Percentiles rank a stretch among this genome's conserved stretches.
phyloP scores from a whole-genome alignment of 1,140 invertebrate genomes.

The Phocides pigmalion region DNA sequence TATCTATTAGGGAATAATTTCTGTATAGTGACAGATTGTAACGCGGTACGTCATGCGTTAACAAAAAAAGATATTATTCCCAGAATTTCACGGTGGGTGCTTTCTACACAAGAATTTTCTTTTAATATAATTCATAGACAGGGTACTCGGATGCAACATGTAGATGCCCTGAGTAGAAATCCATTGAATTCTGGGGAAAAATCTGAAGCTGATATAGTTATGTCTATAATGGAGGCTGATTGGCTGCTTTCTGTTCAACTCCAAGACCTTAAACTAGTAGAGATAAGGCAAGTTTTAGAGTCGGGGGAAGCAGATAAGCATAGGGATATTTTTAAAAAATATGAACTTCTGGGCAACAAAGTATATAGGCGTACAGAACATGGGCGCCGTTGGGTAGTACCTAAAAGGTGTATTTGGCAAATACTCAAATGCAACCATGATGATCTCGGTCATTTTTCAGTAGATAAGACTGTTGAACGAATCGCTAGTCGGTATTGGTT shows the following conservation, averaged over 20 bases:
- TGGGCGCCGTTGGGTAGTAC: conserved; percentile 37
- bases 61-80: conserved; percentile 43
- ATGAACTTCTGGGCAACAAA: conserved; percentile 40
- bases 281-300: conserved; percentile 33
- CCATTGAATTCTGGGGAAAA: conserved; percentile 19
- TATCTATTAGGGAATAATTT: conserved; percentile 43
- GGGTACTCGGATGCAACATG: conserved; percentile 54
- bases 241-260: conserved; percentile 51
- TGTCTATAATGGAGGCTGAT: conserved; percentile 41
- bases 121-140: conserved; percentile 40
- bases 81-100: conserved; percentile 42
- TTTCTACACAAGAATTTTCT: conserved; percentile 41
- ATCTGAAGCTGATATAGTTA: conserved; percentile 24
- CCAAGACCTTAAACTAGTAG: conserved; percentile 37
- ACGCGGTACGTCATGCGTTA: conserved; percentile 39
- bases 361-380: conserved; percentile 26
- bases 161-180: conserved; percentile 63
- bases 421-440: conserved; percentile 36
- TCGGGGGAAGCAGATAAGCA: conserved; percentile 31
- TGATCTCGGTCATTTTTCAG: conserved; percentile 33
- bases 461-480: conserved; percentile 33
- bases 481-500: conserved; percentile 31
- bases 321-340: conserved; percentile 36
- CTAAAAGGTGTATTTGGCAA: conserved; percentile 35
- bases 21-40: conserved; percentile 48